These are phyloP conservation scores for Pomacea maculata DNA, from an alignment of 1,140 invertebrate genomes.

Conservation along the genomic window DNA sequence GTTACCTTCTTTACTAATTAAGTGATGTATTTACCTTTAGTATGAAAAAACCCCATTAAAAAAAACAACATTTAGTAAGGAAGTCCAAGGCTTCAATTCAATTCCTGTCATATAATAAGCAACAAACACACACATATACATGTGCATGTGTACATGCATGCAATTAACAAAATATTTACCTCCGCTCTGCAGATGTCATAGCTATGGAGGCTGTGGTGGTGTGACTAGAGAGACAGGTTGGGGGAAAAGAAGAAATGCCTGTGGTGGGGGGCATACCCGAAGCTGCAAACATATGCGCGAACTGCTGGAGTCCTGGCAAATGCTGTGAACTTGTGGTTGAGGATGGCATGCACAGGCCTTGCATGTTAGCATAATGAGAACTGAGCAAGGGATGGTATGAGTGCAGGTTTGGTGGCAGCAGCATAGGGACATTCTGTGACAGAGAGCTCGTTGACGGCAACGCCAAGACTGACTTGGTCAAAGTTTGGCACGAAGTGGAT, in stretches of 20 bases:
- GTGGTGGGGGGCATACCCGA: constrained; percentile 5
- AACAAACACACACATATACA: neutral
- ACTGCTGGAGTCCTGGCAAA: constrained; percentile 44
- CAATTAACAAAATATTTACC: neutral
- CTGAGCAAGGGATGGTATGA: constrained; percentile 30
- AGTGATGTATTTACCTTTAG: too few relatives aligned
- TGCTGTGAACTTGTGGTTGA: constrained; percentile 42
- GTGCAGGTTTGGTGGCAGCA: constrained; percentile 22
- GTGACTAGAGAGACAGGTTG: neutral
- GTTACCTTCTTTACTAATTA: too few relatives aligned
- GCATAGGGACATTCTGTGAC: neutral
- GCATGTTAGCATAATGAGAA: constrained; percentile 29
- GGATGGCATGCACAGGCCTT: constrained; percentile 31
- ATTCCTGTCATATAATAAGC: too few relatives aligned
- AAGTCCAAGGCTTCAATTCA: too few relatives aligned
- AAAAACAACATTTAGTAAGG: too few relatives aligned
- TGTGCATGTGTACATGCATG: too few relatives aligned
- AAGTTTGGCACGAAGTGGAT: constrained; percentile 11
- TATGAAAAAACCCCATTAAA: too few relatives aligned
- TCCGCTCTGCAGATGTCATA: neutral
- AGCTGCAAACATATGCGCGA: constrained; percentile 38
- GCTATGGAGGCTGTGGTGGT: neutral
- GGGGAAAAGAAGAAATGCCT: neutral
- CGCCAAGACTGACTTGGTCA: neutral
- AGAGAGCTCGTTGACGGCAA: neutral